Base-by-base conservation (phyloP, 1,140 invertebrate species). In the Rhagoletis zephyria region DNA sequence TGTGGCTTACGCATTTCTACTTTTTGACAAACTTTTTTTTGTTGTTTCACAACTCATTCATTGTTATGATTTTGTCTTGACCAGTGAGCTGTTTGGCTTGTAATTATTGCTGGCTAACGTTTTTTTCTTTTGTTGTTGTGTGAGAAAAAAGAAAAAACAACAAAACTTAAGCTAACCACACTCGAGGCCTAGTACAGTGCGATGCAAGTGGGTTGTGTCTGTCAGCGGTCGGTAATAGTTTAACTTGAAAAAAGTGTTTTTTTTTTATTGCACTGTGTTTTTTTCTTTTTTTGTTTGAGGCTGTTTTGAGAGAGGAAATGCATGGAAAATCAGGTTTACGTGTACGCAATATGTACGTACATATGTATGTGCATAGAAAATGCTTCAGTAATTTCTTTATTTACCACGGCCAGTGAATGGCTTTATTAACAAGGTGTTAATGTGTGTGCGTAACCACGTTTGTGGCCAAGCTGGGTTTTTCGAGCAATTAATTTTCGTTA, bases 381-480 rank as follows among this genome's bases (percentile, higher is more conserved):
- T 63, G 61, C 61, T n/a, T 63, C 45, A 45, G 45, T 51, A 81
- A 81, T 81, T 81, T 56, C 74, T 81, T 81, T 48, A 81, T 56
- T 81, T 56, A 48, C 74, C 16, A n/a, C n/a, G 42, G 48, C 74
- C 9, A 48, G 14, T n/a, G n/a, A 56, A 16, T 77, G 70, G 16
- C 56, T 81, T 81, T 9, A 16, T 56, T 56, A 81, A 56, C 74
- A n/a, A 56, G 48, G n/a, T 81, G 74, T 81, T 81, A 30, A 81
- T 81, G 74, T 19, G 30, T 30, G 10, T 3, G 70, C 14, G 70
- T 74, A 74, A 74, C 9, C n/a, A 1, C n/a, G 61, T 63, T 63
- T 9, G 16, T 14, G 16, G 70, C 19, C 14, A 3, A 3, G 48
- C 2, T 30, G 30, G 16, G 48, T 59, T 42, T 48, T 14, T 59